A percentile compares a stretch with the other conserved stretches of the same genome.
Conservation (phyloP, 2,113 vertebrate species). For the Petroica traversi region DNA sequence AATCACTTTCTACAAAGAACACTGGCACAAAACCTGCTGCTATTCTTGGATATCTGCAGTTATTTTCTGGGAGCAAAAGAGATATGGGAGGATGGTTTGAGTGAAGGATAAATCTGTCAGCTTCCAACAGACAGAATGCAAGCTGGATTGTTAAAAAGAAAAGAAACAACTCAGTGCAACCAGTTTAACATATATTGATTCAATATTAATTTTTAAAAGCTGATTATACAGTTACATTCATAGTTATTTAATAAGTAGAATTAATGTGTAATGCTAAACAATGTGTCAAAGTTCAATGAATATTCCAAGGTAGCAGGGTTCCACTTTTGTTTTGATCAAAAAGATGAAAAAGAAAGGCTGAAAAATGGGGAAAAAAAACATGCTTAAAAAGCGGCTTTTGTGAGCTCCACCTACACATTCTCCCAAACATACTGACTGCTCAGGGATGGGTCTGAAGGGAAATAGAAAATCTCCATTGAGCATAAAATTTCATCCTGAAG, state of each 20-base stretch:
- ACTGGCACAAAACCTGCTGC: not conserved
- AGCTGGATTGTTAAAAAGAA: not conserved
- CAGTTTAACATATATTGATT: not conserved
- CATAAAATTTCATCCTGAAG: not conserved
- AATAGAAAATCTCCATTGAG: not conserved
- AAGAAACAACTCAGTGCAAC: not conserved
- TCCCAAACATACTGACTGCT: not conserved
- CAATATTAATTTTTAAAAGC: not conserved
- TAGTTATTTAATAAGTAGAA: not conserved
- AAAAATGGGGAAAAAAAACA: not conserved
- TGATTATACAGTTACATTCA: not conserved
- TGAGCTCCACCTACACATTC: not conserved
- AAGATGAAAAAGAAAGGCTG: not conserved
- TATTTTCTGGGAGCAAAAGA: not conserved
- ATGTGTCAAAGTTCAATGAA: not conserved
- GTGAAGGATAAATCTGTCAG: not conserved
- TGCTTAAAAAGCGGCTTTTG: not conserved
- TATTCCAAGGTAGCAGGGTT: not conserved
- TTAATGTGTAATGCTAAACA: not conserved
- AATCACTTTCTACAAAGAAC: slow-evolving; percentile 18
- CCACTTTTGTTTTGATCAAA: not conserved
- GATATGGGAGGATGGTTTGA: not conserved
- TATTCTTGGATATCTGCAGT: slow-evolving; percentile 10
- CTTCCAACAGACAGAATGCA: not conserved
- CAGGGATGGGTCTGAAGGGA: not conserved